A percentile compares a stretch with the other conserved stretches of the same genome.
Evolutionary conservation across 2,797 vertebrate genomes (phyloP).

Genomic region (Heliangelus exortis): DNA sequence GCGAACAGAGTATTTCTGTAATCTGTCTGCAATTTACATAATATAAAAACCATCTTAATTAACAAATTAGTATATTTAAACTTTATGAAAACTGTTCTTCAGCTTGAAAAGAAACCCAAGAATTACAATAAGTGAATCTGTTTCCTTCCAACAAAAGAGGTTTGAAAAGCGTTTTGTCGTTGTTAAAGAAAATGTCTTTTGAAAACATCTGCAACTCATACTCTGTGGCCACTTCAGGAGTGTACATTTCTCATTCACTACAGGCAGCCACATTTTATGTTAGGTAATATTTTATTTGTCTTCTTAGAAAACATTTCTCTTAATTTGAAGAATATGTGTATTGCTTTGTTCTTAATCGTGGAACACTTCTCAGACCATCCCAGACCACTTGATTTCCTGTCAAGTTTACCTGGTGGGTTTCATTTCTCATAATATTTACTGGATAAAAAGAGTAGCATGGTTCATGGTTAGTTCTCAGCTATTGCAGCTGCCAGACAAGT

Average conservation of each 20-base stretch:
- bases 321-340: slow-evolving; percentile 2
- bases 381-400: slow-evolving; percentile 41
- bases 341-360: not conserved
- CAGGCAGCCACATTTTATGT: not conserved
- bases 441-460: not conserved
- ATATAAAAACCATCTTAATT: not conserved
- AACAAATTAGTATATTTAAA: slow-evolving; percentile 33
- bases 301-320: not conserved
- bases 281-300: not conserved
- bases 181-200: slow-evolving; percentile 25
- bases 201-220: not conserved
- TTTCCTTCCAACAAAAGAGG: not conserved
- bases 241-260: not conserved
- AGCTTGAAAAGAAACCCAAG: not conserved
- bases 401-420: slow-evolving; percentile 5
- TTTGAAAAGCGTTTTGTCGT: not conserved
- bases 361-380: not conserved
- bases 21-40: not conserved
- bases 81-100: not conserved
- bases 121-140: not conserved
- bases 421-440: not conserved
- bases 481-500: not conserved
- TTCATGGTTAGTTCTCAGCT: not conserved
- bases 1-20: not conserved
- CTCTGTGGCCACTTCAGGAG: not conserved